These are phyloP conservation scores for Lepas anatifera DNA, from an alignment of 2,888 invertebrate genomes.

Conservation along the genomic window DNA sequence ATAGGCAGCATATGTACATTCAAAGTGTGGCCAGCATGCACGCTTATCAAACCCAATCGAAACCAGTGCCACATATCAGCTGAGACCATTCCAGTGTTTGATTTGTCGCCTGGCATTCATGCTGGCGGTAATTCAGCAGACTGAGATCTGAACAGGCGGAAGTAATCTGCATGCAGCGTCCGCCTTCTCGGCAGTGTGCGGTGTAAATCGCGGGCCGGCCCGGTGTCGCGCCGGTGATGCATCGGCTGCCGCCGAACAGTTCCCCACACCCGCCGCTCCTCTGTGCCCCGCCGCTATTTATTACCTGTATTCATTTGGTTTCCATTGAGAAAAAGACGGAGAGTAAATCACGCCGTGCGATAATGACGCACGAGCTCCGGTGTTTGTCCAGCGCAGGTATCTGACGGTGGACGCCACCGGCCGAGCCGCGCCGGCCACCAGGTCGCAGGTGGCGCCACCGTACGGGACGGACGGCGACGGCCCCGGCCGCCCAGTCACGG, in stretches of 20 bases:
- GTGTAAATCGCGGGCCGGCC: neutral
- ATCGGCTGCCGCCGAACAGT: neutral
- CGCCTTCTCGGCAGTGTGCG: neutral
- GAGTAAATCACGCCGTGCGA: slow-evolving; percentile 2
- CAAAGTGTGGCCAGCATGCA: too few species aligned
- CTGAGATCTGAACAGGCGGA: too few species aligned
- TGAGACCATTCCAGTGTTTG: too few species aligned
- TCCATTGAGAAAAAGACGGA: slow-evolving; percentile 11
- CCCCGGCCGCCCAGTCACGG: too few species aligned
- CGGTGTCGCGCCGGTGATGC: neutral
- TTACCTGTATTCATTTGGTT: slow-evolving; percentile 10
- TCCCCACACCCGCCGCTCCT: neutral
- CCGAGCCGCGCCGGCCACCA: neutral
- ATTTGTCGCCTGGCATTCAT: too few species aligned
- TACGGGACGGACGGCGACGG: neutral
- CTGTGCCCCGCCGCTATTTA: neutral
- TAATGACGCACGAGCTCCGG: neutral
- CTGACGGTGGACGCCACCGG: too few species aligned
- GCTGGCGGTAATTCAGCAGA: too few species aligned
- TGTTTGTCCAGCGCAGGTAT: too few species aligned
- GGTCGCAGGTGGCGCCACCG: neutral
- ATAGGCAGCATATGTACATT: too few species aligned
- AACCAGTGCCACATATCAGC: too few species aligned
- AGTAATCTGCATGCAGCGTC: too few species aligned
- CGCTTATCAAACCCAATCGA: too few species aligned